Evolutionary conservation across 1,140 invertebrate species (phyloP), one percentile per base, ranked within the genome.

Genomic region (Pseudomyrmex sp.): DNA sequence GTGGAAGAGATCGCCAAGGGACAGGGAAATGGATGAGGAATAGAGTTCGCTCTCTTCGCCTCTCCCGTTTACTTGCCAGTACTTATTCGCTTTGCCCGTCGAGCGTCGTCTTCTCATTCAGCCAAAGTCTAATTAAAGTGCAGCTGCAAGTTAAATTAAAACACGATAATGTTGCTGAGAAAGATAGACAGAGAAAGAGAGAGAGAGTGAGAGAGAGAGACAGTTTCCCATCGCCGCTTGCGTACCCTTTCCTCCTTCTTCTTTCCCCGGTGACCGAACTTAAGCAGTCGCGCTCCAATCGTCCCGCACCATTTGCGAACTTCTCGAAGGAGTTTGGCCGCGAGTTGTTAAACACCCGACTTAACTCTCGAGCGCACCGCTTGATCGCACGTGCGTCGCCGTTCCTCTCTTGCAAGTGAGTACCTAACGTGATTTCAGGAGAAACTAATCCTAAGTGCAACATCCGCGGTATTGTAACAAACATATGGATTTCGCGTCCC

Each of bases 111-210:
- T 90, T 75, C 84, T 91, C 84, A 89, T 90, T 90, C 89, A 85
- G 77, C 48, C 91, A 73, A 92, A 91, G 87, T 92, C 91, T 91
- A 91, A 92, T 92, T 92, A 92, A 92, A 91, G 91, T 91, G 89
- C 89, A 92, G 91, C 89, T 88, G 89, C 89, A 92, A 92, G 91
- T 92, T 92, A 92, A 92, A 92, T 92, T 92, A 92, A 92, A 92
- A 92, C 87, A 91, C 90, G 91, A 92, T 92, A 92, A 92, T 91
- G 91, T 92, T 91, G 85, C 89, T 85, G 82, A 85, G 68, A 69
- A 46, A 68, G 54, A 35, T 18, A 46, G 52, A 4, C 15, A 5
- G 35, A 12, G 26, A 58, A 23, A 54, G 68, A 35, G 68, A 26
- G 48, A 52, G 15, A 7, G 18, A 61, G 77, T 52, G 82, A 65